A percentile compares a stretch with the other conserved stretches of the same genome.
Evolutionary conservation across 2,113 vertebrate species (phyloP).

Genomic region (Gnathonemus echidnorhynchus): DNA sequence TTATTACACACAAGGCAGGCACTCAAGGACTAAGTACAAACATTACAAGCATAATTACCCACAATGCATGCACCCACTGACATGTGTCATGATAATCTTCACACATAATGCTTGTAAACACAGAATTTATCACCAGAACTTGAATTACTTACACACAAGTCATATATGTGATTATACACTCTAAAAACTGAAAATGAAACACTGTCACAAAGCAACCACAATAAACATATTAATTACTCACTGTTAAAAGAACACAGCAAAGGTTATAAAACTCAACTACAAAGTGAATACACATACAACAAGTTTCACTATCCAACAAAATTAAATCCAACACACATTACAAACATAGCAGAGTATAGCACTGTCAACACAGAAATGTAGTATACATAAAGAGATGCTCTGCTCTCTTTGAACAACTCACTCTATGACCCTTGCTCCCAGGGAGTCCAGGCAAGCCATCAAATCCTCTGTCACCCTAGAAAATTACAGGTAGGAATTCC

Average conservation of each 20-base stretch:
- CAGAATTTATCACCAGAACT: background rate
- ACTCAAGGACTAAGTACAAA: background rate
- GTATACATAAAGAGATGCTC: background rate
- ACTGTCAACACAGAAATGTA: background rate
- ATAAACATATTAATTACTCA: background rate
- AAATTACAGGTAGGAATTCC: background rate
- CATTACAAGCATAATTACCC: background rate
- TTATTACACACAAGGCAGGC: background rate
- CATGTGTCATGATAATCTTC: background rate
- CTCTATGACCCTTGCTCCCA: conserved; percentile 78
- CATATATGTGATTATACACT: background rate
- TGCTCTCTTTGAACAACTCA: conserved; percentile 23
- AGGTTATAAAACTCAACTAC: background rate
- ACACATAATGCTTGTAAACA: background rate
- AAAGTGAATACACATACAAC: background rate
- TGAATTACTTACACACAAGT: background rate
- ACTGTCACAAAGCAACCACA: background rate
- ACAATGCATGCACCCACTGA: background rate
- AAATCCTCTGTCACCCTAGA: conserved; percentile 83
- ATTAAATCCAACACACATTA: background rate
- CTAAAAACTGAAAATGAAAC: background rate
- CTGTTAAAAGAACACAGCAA: background rate
- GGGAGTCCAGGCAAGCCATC: conserved; percentile 83
- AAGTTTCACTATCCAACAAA: background rate
- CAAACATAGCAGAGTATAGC: background rate